Evolutionary conservation across 2,113 vertebrate species (phyloP), one percentile per base, ranked within the genome.

Genomic region (Chlamydotis undulata): DNA sequence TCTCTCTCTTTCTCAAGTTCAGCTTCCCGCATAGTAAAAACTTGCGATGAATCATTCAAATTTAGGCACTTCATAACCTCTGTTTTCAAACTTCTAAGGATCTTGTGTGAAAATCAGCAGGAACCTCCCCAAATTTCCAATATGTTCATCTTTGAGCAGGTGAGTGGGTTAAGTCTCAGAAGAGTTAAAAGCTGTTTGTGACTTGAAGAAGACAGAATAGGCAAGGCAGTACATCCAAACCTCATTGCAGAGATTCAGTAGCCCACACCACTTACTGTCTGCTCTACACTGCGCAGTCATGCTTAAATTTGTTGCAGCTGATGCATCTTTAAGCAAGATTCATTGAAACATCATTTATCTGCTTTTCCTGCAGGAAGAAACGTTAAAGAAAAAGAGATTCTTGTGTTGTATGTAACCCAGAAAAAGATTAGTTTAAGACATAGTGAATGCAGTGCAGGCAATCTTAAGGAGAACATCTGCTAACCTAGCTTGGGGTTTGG

Each of bases 281-380:
- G 74, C 26, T 78, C 57, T 8, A 0, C 7, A 3, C 59, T 50
- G 22, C 82, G 35, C 64, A 35, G 15, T 12, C 3, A 0, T 41
- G 41, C 75, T 53, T 59, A 49, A 10, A n/a, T 26, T 45, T 18
- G 25, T 18, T 71, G 29, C 45, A 70, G 68, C 37, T 65, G 67
- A 39, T 71, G 70, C 25, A 33, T 73, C 47, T 88, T 70, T 45
- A 28, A 71, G 47, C 4, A 3, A 49, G 47, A 75, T 52, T 33
- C 52, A 90, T 23, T 74, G 41, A 61, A 52, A 21, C 5, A 52
- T 60, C 59, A n/a, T 70, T 80, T 86, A 78, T 86, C 56, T 63
- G 29, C 29, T 77, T 74, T 70, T 93, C 53, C 78, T 88, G 28
- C 59, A 71, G 83, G 21, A 77, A 79, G 31, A 74, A 91, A 59